Base-by-base conservation (phyloP, 2,113 vertebrate genomes). In the Alosa alosa region DNA sequence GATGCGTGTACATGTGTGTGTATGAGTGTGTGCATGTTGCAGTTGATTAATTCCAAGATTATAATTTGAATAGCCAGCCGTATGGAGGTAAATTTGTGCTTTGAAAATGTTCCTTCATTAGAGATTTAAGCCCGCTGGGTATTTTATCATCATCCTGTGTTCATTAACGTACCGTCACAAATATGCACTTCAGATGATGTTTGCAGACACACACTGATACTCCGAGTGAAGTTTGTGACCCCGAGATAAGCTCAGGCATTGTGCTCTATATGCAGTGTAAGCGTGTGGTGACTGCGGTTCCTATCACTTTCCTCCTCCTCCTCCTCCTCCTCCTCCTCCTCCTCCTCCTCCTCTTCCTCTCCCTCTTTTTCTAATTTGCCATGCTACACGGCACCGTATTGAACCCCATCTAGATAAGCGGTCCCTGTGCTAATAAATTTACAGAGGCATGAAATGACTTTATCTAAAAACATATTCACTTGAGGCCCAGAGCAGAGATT, bases 381-480 rank as follows among this genome's bases (percentile, higher is more conserved):
- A 36, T 72, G 64, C 64, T 17, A 36, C 64, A 11, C 25, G 13
- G 25, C 64, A 10, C 25, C 64, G 8, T 8, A 31, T 72, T 72
- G 64, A 36, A 11, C 64, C 64, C 64, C 25, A 72, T 72, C 25
- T 36, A 72, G 64, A 72, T 72, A 72, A 72, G 64, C 64, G 11
- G 8, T 36, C 64, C 25, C 4, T 72, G 64, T 72, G 36, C 31
- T 72, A 72, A 72, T 72, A 72, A 0, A 72, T 72, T 36, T 72
- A 72, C 64, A 72, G 64, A 72, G 25, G 64, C 64, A 72, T 72
- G 64, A 72, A 72, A 72, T 72, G 64, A 72, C 64, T 72, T 72
- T 36, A 36, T 72, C 64, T 72, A 72, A 36, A 72, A 72, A 31
- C 64, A 72, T 36, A 72, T 72, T 72, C 25, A 4, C 64, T 36